phyloP scores from a whole-genome alignment of 2,888 invertebrate genomes.

The Sialis fuliginosa region DNA sequence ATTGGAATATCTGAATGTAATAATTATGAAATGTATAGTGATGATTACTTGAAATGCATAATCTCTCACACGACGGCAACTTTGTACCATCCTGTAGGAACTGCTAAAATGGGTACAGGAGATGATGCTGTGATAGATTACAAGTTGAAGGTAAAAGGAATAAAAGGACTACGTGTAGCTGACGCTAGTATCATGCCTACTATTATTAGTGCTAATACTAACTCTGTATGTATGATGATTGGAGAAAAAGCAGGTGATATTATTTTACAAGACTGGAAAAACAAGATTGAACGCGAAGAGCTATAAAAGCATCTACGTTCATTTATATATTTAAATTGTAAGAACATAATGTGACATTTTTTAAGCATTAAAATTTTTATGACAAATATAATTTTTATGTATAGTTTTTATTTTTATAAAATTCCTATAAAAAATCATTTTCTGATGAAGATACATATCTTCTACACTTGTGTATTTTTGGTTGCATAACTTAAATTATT shows the following conservation, averaged over 20 bases:
- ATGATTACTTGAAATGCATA: slow-evolving; percentile 38
- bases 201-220: slow-evolving; percentile 31
- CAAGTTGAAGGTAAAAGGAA: slow-evolving; percentile 31
- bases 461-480: not conserved
- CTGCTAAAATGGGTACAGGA: slow-evolving; percentile 44
- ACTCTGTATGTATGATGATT: slow-evolving; percentile 32
- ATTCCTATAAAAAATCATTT: no score
- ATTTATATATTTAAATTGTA: no score
- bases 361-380: not conserved
- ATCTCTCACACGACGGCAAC: slow-evolving; percentile 32
- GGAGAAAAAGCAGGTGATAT: slow-evolving; percentile 24
- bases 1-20: slow-evolving; percentile 22
- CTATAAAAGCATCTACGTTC: not conserved
- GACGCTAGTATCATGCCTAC: slow-evolving; percentile 34
- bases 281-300: not conserved
- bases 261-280: slow-evolving; percentile 14
- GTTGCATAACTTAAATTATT: no score
- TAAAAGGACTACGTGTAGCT: slow-evolving; percentile 31
- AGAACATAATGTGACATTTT: not conserved
- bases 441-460: no score
- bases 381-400: not conserved
- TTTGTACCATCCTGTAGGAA: slow-evolving; percentile 50
- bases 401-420: not conserved
- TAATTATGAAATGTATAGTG: slow-evolving; percentile 17
- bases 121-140: slow-evolving; percentile 33